phyloP scores from a whole-genome alignment of 2,888 invertebrate genomes.

The Netelia inedita region DNA sequence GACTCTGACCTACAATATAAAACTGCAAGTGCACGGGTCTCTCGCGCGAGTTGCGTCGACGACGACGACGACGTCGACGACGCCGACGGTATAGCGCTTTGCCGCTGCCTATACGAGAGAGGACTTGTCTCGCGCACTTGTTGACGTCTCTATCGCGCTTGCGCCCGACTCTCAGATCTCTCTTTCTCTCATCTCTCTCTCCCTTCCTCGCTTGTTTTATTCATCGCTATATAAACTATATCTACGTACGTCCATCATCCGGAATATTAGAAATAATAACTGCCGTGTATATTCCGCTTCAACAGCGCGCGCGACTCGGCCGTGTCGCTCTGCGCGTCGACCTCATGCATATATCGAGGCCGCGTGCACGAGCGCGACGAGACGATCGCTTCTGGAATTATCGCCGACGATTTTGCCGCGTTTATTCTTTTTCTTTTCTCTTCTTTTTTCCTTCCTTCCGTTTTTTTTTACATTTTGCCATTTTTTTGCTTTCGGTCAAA shows the following conservation, averaged over 20 bases:
- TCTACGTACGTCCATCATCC: neutral
- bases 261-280: conserved; percentile 52
- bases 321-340: conserved; percentile 65
- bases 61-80: conserved; percentile 8
- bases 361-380: conserved; percentile 53
- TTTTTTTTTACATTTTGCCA: conserved; percentile 50
- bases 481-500: conserved; percentile 56
- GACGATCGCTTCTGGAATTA: conserved; percentile 69
- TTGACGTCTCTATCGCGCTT: conserved; percentile 43
- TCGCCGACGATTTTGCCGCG: conserved; percentile 70
- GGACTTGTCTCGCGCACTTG: conserved; percentile 43
- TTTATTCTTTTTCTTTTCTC: conserved; percentile 29
- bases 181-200: conserved; percentile 10
- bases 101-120: conserved; percentile 26
- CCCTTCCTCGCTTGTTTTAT: neutral
- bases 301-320: conserved; percentile 27
- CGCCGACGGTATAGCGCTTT: conserved; percentile 25
- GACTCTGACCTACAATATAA: conserved; percentile 79
- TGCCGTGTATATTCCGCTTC: conserved; percentile 28
- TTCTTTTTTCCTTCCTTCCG: conserved; percentile 56
- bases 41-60: conserved; percentile 47
- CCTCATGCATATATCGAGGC: conserved; percentile 71
- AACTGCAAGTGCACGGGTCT: conserved; percentile 72
- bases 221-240: conserved; percentile 12
- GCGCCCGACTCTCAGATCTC: neutral